phyloP scores from a whole-genome alignment of 2,888 invertebrate species.

The Eucera pruinosa region DNA sequence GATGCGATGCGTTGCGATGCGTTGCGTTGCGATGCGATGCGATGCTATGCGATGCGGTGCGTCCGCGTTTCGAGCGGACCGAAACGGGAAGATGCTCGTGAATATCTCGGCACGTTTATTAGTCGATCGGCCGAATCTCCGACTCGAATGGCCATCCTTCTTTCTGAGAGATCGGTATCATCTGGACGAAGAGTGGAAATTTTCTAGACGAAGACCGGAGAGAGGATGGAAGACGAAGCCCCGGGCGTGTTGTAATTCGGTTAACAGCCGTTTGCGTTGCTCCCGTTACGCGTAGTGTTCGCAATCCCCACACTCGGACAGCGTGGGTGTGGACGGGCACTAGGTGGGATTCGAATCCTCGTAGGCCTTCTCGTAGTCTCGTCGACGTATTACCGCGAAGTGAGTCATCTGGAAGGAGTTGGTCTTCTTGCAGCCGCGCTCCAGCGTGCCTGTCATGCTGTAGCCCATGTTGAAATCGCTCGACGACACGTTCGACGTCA shows the following conservation, averaged over 20 bases:
- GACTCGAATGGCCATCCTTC: too few species aligned
- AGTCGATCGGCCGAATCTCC: background rate
- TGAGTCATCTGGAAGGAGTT: constrained; percentile 94
- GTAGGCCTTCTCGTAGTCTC: constrained; percentile 88
- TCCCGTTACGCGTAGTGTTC: constrained; percentile 81
- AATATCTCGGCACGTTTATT: background rate
- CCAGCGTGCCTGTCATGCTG: constrained; percentile 94
- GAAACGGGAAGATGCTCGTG: background rate
- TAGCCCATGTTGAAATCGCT: constrained; percentile 96
- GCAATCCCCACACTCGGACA: constrained; percentile 83
- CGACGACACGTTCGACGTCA: constrained; percentile 93
- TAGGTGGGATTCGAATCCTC: constrained; percentile 83
- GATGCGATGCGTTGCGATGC: background rate
- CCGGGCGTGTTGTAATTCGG: constrained; percentile 13
- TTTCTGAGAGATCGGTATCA: too few species aligned
- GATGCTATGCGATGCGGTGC: too few species aligned
- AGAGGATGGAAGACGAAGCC: background rate
- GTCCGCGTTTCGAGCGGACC: background rate
- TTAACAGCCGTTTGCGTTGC: background rate
- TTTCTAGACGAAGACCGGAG: too few species aligned
- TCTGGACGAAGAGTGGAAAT: background rate
- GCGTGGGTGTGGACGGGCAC: constrained; percentile 83
- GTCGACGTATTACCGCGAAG: constrained; percentile 93
- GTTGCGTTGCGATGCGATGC: too few species aligned
- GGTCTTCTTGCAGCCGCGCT: constrained; percentile 91